Conservation (phyloP, 2,113 vertebrate species). For the Pipra filicauda region DNA sequence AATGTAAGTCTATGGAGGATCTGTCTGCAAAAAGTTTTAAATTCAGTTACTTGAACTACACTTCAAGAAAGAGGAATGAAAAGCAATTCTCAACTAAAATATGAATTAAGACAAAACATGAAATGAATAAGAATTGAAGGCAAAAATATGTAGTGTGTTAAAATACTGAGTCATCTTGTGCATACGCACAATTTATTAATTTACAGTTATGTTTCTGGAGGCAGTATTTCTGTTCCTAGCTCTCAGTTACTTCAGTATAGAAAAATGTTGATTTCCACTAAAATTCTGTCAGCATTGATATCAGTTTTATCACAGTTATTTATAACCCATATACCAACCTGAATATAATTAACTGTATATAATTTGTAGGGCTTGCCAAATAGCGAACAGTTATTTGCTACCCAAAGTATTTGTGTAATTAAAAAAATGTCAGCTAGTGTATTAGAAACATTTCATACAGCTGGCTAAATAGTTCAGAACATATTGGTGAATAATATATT, state of each 20-base stretch:
- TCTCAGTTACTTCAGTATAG: constrained; percentile 36
- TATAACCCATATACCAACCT: constrained; percentile 44
- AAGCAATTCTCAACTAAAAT: not conserved
- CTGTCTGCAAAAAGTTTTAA: not conserved
- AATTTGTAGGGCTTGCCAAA: constrained; percentile 57
- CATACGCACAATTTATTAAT: not conserved
- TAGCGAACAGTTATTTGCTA: constrained; percentile 43
- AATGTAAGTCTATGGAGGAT: fast-evolving
- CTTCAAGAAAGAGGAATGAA: not conserved
- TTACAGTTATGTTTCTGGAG: not conserved
- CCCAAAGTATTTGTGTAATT: constrained; percentile 62
- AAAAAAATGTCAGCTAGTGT: constrained; percentile 61
- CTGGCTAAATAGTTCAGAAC: constrained; percentile 53
- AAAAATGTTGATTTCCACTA: constrained; percentile 52
- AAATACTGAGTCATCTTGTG: not conserved
- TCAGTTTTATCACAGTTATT: constrained; percentile 58
- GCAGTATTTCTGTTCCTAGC: not conserved
- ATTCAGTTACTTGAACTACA: not conserved
- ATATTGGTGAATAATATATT: constrained; percentile 54
- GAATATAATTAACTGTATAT: constrained; percentile 57
- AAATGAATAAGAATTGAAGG: not conserved
- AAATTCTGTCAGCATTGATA: constrained; percentile 44
- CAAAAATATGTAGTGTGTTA: not conserved
- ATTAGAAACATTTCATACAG: constrained; percentile 62
- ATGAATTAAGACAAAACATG: not conserved